These are phyloP conservation scores for Leguminivora glycinivorella DNA, from an alignment of 1,140 invertebrate genomes.

Conservation along the genomic window DNA sequence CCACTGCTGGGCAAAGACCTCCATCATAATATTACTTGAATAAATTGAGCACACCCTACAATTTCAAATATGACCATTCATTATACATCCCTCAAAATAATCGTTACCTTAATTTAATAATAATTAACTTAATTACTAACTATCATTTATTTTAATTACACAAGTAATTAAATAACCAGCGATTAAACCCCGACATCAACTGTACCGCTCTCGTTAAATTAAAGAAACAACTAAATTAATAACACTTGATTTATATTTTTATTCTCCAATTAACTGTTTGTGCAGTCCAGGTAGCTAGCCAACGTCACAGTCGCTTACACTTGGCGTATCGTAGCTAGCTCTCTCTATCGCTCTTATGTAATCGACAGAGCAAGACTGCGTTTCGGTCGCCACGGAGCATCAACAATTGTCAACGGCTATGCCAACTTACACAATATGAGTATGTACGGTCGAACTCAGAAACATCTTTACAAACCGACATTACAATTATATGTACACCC, in stretches of 20 bases:
- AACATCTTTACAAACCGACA: too few relatives aligned
- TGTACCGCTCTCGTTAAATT: background rate
- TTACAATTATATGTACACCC: too few relatives aligned
- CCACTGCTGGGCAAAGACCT: too few relatives aligned
- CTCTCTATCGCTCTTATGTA: too few relatives aligned
- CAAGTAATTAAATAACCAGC: background rate
- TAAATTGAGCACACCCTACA: background rate
- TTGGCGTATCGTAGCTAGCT: too few relatives aligned
- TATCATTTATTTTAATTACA: conserved; percentile 5
- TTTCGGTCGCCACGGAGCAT: too few relatives aligned
- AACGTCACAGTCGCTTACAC: too few relatives aligned
- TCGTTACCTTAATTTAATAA: background rate
- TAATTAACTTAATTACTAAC: background rate
- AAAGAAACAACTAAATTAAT: background rate
- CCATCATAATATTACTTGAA: background rate
- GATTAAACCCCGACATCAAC: background rate
- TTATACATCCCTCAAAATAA: background rate
- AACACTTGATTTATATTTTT: conserved; percentile 23
- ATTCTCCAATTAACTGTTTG: conserved; percentile 16
- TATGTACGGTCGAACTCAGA: too few relatives aligned
- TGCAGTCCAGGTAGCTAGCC: too few relatives aligned
- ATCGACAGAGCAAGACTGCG: too few relatives aligned
- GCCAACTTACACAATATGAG: too few relatives aligned
- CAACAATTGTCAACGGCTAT: too few relatives aligned
- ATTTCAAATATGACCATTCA: background rate